These are phyloP conservation scores for Regulus satrapa DNA, from an alignment of 2,113 vertebrate genomes.

Conservation along the genomic window DNA sequence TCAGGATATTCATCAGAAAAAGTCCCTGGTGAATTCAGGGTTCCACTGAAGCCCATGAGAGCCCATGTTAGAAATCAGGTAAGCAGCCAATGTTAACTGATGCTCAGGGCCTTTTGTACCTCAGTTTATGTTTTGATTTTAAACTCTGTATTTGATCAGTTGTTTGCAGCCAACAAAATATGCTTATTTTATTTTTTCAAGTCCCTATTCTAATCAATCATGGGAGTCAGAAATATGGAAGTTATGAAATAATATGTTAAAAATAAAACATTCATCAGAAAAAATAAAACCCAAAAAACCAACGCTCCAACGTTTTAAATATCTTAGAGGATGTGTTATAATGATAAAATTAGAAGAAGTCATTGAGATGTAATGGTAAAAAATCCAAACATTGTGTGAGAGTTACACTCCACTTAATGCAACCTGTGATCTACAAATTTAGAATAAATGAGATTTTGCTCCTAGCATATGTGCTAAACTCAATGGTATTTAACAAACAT, in stretches of 20 bases:
- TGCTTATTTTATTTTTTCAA: background rate
- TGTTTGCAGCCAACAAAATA: background rate
- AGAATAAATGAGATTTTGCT: constrained; percentile 29
- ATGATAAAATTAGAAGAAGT: background rate
- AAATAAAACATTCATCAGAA: background rate
- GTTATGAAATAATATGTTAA: background rate
- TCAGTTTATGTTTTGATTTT: background rate
- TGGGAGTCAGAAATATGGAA: background rate
- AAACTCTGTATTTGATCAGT: background rate
- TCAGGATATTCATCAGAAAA: background rate
- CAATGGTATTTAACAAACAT: background rate
- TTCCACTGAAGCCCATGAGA: background rate
- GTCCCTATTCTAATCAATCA: background rate
- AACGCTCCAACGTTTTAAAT: background rate
- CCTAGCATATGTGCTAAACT: background rate
- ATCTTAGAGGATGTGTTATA: background rate
- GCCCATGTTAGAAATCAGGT: background rate
- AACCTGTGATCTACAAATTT: constrained; percentile 6
- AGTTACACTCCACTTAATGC: background rate
- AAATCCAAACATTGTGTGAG: background rate
- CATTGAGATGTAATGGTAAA: background rate
- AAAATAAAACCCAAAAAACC: background rate
- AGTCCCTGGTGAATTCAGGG: background rate
- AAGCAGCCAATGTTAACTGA: background rate
- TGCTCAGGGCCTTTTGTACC: background rate